A percentile compares a stretch with the other conserved stretches of the same genome.
phyloP scores from a whole-genome alignment of 2,113 vertebrate species.

The Oncorhynchus masou region DNA sequence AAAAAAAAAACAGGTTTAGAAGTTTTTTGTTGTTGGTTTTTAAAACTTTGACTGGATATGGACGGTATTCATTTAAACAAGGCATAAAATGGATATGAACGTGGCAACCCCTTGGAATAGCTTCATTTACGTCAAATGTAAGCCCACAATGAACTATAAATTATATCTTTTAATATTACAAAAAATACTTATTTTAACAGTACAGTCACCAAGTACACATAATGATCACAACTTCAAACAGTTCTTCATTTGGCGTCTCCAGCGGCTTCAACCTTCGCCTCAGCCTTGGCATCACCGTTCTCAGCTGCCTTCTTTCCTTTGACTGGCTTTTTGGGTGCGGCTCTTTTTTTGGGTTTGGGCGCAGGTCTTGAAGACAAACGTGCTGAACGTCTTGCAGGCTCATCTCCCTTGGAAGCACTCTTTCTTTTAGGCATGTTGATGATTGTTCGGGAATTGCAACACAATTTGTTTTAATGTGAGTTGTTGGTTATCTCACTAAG shows the following conservation, averaged over 20 bases:
- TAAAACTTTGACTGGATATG: constrained; percentile 59
- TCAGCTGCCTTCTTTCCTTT: constrained; percentile 93
- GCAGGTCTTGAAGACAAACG: constrained; percentile 83
- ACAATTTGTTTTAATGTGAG: no score
- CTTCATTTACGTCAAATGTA: constrained; percentile 73
- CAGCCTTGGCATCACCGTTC: constrained; percentile 90
- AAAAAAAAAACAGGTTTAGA: constrained; percentile 30
- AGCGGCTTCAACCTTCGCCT: constrained; percentile 93
- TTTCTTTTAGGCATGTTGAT: no score
- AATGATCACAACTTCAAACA: constrained; percentile 86
- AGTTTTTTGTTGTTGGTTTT: constrained; percentile 29
- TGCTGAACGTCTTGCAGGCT: constrained; percentile 81
- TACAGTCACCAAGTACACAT: constrained; percentile 92
- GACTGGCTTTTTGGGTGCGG: constrained; percentile 85
- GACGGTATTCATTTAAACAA: constrained; percentile 66
- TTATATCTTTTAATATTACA: constrained; percentile 78
- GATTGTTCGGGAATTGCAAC: no score
- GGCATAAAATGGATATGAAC: constrained; percentile 72
- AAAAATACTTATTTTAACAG: constrained; percentile 85
- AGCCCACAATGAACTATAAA: constrained; percentile 78
- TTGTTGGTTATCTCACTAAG: no score
- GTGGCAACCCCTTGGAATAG: constrained; percentile 59
- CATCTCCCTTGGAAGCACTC: no score
- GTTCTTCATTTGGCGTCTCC: constrained; percentile 92
- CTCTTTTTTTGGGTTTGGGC: constrained; percentile 84